Evolutionary conservation across 2,797 vertebrate species (phyloP).

Genomic region (Rousettus madagascariensis): DNA sequence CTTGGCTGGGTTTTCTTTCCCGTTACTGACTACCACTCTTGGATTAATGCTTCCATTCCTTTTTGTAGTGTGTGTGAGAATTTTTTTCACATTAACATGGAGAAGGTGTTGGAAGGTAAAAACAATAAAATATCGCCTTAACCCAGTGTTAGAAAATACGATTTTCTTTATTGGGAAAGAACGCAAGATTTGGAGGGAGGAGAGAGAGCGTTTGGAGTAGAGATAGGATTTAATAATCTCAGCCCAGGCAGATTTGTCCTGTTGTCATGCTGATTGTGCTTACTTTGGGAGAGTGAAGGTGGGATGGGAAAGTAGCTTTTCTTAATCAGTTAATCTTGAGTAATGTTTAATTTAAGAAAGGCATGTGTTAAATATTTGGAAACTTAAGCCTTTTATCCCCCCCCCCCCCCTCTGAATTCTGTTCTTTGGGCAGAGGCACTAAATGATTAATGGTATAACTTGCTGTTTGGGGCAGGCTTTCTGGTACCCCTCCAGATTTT

Average conservation of each 20-base stretch:
- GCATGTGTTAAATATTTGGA: constrained; percentile 53
- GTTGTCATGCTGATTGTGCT: constrained; percentile 48
- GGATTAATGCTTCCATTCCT: constrained; percentile 27
- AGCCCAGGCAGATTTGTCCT: constrained; percentile 32
- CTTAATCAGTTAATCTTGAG: constrained; percentile 1
- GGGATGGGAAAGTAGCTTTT: constrained; percentile 57
- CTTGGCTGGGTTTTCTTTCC: constrained; percentile 44
- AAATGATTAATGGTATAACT: constrained; percentile 70
- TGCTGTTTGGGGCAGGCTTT: constrained; percentile 57
- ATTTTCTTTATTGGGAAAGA: constrained; percentile 36
- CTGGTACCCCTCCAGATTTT: constrained; percentile 42
- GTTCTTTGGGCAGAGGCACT: constrained; percentile 69
- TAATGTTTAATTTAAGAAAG: constrained; percentile 36
- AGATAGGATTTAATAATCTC: not conserved
- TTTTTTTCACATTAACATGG: not conserved
- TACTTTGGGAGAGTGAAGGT: constrained; percentile 50
- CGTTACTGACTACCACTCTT: not conserved
- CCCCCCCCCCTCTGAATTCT: constrained; percentile 64
- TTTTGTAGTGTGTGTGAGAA: constrained; percentile 33
- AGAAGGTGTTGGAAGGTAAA: constrained; percentile 36
- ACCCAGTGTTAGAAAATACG: constrained; percentile 7
- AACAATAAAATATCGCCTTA: constrained; percentile 34
- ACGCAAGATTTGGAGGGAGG: not conserved
- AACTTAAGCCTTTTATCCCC: constrained; percentile 36
- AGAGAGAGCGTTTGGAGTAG: not conserved